phyloP scores from a whole-genome alignment of 2,888 invertebrate genomes.

The Lasioglossum lativentre region DNA sequence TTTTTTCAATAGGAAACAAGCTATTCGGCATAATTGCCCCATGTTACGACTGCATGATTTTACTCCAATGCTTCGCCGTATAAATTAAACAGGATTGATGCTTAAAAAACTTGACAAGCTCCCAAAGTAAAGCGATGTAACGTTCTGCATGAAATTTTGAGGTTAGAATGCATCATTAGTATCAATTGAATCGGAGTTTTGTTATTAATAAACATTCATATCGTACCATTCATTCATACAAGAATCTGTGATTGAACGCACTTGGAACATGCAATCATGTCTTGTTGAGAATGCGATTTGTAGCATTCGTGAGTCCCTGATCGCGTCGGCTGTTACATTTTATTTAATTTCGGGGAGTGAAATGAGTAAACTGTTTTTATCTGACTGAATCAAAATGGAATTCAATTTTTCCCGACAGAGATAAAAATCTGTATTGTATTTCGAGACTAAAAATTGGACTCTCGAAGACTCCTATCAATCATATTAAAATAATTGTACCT shows the following conservation, averaged over 20 bases:
- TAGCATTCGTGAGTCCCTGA: constrained; percentile 4
- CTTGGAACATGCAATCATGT: not conserved
- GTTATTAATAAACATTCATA: not conserved
- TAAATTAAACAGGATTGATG: not conserved
- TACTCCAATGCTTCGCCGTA: not conserved
- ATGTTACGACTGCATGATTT: not conserved
- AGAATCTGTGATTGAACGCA: not conserved
- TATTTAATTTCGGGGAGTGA: not conserved
- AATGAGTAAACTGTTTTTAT: not conserved
- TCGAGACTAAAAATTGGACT: not conserved
- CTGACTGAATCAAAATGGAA: not conserved
- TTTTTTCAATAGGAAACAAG: not conserved
- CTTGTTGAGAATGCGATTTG: not conserved
- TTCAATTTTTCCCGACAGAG: not conserved
- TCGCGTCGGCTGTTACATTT: constrained; percentile 33
- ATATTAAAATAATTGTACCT: not conserved
- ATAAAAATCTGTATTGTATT: not conserved
- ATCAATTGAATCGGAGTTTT: constrained; percentile 13
- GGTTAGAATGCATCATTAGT: constrained; percentile 53
- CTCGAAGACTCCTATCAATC: not conserved
- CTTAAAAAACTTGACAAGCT: not conserved
- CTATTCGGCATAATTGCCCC: too few relatives aligned
- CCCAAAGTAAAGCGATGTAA: not conserved
- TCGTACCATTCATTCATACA: not conserved
- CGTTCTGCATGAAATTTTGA: constrained; percentile 39